Percentiles rank a stretch among this genome's conserved stretches.
phyloP scores from a whole-genome alignment of 2,113 vertebrate species.

The Gymnobelideus leadbeateri region DNA sequence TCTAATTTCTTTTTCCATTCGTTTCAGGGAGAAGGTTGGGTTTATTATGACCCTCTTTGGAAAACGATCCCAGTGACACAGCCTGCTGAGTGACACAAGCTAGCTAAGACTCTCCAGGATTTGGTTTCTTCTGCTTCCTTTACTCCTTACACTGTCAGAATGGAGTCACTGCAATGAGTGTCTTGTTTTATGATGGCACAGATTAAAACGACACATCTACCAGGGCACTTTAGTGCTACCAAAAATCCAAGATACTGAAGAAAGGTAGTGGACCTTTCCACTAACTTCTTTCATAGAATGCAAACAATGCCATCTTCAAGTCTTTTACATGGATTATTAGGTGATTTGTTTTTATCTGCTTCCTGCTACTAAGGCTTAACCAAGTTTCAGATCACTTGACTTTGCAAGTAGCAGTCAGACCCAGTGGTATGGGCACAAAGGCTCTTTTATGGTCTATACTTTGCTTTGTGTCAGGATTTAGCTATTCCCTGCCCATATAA shows the following conservation, averaged over 20 bases:
- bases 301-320: conserved; percentile 71
- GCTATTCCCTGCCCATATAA: conserved; percentile 74
- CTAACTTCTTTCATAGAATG: conserved; percentile 73
- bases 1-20: conserved; percentile 68
- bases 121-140: conserved; percentile 75
- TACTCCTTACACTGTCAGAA: conserved; percentile 77
- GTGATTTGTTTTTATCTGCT: conserved; percentile 75
- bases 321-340: conserved; percentile 80
- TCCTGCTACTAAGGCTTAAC: conserved; percentile 78
- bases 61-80: conserved; percentile 85
- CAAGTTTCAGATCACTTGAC: conserved; percentile 63
- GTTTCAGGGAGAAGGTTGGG: conserved; percentile 95
- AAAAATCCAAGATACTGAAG: conserved; percentile 75
- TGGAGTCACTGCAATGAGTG: conserved; percentile 80
- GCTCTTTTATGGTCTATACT: conserved; percentile 69
- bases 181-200: conserved; percentile 81
- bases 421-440: conserved; percentile 61
- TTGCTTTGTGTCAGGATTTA: conserved; percentile 76
- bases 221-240: conserved; percentile 80
- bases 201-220: conserved; percentile 79
- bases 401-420: conserved; percentile 58
- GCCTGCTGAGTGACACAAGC: conserved; percentile 80
- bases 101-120: conserved; percentile 74
- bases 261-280: conserved; percentile 76
- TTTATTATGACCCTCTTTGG: conserved; percentile 96